phyloP scores from a whole-genome alignment of 2,797 vertebrate species.

The Myotis daubentonii region DNA sequence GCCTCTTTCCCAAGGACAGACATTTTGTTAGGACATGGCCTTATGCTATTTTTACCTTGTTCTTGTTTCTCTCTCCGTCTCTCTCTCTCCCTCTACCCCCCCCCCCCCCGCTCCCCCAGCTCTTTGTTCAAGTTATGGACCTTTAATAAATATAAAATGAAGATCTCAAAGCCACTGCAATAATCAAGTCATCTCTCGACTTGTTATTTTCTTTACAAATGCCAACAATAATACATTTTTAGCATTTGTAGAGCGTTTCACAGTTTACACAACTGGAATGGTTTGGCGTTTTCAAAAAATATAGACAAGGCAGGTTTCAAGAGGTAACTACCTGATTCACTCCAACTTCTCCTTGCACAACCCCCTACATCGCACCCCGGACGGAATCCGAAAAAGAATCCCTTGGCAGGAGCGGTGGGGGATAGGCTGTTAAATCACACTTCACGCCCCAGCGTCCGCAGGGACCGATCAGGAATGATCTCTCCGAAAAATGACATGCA shows the following conservation, averaged over 20 bases:
- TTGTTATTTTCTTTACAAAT: not conserved
- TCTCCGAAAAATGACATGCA: not conserved
- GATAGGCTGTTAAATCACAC: not conserved
- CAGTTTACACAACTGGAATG: not conserved
- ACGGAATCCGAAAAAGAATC: not conserved
- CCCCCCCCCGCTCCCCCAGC: not conserved
- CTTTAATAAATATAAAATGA: slow-evolving; percentile 43
- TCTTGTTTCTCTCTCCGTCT: not conserved
- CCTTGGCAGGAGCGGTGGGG: not conserved
- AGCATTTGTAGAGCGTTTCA: not conserved
- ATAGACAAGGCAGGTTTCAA: not conserved
- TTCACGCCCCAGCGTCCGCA: not conserved
- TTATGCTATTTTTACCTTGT: slow-evolving; percentile 73
- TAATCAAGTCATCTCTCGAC: not conserved
- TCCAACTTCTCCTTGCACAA: not conserved
- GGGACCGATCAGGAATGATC: not conserved
- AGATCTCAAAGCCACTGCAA: not conserved
- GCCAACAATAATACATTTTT: not conserved
- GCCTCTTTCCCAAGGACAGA: slow-evolving; percentile 62
- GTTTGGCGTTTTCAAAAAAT: not conserved
- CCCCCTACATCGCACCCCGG: not conserved
- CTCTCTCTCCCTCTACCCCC: not conserved
- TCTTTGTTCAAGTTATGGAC: not conserved
- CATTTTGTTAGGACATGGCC: slow-evolving; percentile 53
- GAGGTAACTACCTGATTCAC: not conserved